Conservation (phyloP, 1,140 invertebrate species). For the Trichogramma pretiosum region DNA sequence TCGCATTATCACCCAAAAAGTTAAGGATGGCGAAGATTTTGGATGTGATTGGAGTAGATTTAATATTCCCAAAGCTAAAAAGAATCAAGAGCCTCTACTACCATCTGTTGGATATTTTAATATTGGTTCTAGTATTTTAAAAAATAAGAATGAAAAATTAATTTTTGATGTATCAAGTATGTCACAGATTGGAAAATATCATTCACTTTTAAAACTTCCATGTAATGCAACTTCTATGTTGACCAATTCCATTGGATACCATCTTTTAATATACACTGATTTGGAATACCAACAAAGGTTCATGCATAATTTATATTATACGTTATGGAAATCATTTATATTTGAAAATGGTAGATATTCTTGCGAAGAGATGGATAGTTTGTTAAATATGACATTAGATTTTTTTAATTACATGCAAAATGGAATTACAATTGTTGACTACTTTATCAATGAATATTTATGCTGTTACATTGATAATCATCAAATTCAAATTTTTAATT, state of each 20-base stretch:
- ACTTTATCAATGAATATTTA: constrained; percentile 37
- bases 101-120: constrained; percentile 36
- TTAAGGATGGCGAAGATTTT: not conserved
- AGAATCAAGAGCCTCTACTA: constrained; percentile 22
- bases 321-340: constrained; percentile 35
- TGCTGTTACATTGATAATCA: constrained; percentile 28
- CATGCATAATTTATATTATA: constrained; percentile 39
- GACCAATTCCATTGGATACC: constrained; percentile 34
- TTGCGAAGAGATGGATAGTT: constrained; percentile 26
- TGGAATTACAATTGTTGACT: constrained; percentile 35
- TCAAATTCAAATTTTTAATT: constrained; percentile 26
- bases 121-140: constrained; percentile 32
- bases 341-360: constrained; percentile 31
- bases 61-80: constrained; percentile 16
- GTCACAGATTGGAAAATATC: constrained; percentile 32
- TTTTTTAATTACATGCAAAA: constrained; percentile 41
- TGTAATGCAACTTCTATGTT: constrained; percentile 36
- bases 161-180: constrained; percentile 36
- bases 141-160: constrained; percentile 28
- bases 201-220: constrained; percentile 33
- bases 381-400: constrained; percentile 33
- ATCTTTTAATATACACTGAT: constrained; percentile 35
- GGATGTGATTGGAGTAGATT: constrained; percentile 27
- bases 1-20: constrained; percentile 19
- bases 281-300: constrained; percentile 39